Evolutionary conservation across 2,888 invertebrate species (phyloP).

Genomic region (Acholoe squamosa): DNA sequence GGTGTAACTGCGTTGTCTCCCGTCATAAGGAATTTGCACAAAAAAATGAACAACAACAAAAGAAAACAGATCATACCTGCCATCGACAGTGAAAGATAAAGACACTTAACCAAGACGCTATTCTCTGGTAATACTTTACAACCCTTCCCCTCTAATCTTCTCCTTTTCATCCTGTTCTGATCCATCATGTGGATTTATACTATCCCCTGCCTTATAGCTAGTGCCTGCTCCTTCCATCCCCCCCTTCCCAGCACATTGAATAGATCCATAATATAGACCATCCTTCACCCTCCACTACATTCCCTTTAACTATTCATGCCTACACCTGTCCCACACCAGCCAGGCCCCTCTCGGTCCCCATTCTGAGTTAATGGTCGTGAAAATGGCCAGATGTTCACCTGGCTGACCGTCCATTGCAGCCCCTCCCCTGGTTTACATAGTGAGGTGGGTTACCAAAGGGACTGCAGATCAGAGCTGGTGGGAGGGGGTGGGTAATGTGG

Average conservation of each 20-base stretch:
- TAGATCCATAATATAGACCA: not conserved
- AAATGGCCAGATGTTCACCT: slow-evolving; percentile 18
- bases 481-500: not conserved
- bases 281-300: not conserved
- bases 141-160: too few relatives aligned
- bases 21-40: too few relatives aligned
- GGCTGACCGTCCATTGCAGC: not conserved
- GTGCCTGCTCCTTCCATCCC: not conserved
- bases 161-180: too few relatives aligned
- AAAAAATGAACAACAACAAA: too few relatives aligned
- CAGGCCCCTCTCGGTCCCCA: not conserved
- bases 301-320: not conserved
- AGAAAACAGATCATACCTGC: too few relatives aligned
- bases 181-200: too few relatives aligned
- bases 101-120: too few relatives aligned
- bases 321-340: not conserved
- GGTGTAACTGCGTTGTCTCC: too few relatives aligned
- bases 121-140: too few relatives aligned
- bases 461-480: not conserved
- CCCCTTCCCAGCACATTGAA: not conserved
- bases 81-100: too few relatives aligned
- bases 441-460: not conserved
- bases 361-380: slow-evolving; percentile 16
- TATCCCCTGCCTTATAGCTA: not conserved
- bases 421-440: not conserved